Evolutionary conservation across 2,888 invertebrate species (phyloP).

Genomic region (Heteromyza rotundicornis): DNA sequence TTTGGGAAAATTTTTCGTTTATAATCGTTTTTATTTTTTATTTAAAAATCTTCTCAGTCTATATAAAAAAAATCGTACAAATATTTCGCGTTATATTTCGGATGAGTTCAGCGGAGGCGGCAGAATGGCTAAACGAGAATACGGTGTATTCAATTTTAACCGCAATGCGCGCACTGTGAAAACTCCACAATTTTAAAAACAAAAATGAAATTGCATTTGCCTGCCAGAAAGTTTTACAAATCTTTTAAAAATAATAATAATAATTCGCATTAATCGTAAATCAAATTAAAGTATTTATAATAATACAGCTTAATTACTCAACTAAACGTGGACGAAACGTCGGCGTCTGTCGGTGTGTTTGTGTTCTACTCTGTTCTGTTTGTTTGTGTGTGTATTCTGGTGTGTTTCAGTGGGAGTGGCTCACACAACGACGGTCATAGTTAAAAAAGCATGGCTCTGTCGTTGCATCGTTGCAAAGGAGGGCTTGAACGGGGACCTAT

Average conservation of each 20-base stretch:
- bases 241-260: conserved; percentile 19
- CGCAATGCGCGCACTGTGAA: no score
- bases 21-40: conserved; percentile 38
- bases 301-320: conserved; percentile 13
- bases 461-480: neutral
- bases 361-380: neutral
- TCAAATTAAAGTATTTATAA: neutral
- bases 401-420: conserved; percentile 9
- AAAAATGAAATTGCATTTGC: conserved; percentile 6
- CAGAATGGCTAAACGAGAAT: no score
- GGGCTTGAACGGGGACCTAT: neutral
- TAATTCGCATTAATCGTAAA: conserved; percentile 17
- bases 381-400: conserved; percentile 9
- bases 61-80: conserved; percentile 40
- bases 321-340: neutral
- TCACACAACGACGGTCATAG: conserved; percentile 10
- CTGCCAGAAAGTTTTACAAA: conserved; percentile 15
- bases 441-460: conserved; percentile 13
- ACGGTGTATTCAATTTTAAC: no score
- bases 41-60: conserved; percentile 53
- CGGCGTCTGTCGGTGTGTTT: conserved; percentile 20
- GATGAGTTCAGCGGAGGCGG: neutral
- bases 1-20: conserved; percentile 35
- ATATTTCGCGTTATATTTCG: neutral
- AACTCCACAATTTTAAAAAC: neutral